phyloP scores from a whole-genome alignment of 2,888 invertebrate species.

The Sphaeridia pumilis region DNA sequence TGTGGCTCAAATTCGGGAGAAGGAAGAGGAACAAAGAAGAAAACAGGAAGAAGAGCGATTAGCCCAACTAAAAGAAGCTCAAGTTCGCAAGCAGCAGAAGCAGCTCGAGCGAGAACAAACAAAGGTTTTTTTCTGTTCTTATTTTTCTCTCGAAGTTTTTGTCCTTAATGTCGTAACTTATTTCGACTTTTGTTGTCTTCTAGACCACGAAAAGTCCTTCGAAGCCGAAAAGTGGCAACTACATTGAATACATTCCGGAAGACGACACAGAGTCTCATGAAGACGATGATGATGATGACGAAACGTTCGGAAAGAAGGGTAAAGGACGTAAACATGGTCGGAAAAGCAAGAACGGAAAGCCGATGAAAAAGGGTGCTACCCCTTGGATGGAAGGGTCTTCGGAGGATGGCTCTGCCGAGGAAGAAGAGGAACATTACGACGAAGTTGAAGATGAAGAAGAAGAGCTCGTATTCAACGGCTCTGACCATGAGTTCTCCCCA shows the following conservation, averaged over 20 bases:
- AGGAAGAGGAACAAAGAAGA: conserved; percentile 67
- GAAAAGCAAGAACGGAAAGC: conserved; percentile 18
- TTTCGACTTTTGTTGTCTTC: too few relatives aligned
- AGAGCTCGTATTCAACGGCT: conserved; percentile 48
- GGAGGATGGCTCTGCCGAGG: conserved; percentile 41
- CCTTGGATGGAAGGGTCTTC: conserved; percentile 28
- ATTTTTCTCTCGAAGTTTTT: background rate
- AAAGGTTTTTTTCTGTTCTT: background rate
- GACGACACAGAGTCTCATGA: conserved; percentile 38
- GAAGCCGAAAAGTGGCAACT: conserved; percentile 3
- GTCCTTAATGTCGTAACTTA: too few relatives aligned
- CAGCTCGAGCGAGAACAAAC: conserved; percentile 31
- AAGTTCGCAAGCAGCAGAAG: conserved; percentile 32
- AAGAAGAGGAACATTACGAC: conserved; percentile 41
- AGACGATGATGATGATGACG: conserved; percentile 39
- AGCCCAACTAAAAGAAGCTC: conserved; percentile 52
- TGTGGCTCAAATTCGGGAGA: conserved; percentile 76
- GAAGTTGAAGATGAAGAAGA: conserved; percentile 45
- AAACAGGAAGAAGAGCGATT: conserved; percentile 62
- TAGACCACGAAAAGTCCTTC: conserved; percentile 1
- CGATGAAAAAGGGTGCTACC: conserved; percentile 7
- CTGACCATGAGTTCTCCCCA: conserved; percentile 86
- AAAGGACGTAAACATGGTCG: conserved; percentile 8
- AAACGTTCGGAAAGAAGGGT: conserved; percentile 14
- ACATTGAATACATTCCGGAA: conserved; percentile 22